Evolutionary conservation across 2,797 vertebrate species (phyloP).

Genomic region (Falco biarmicus): DNA sequence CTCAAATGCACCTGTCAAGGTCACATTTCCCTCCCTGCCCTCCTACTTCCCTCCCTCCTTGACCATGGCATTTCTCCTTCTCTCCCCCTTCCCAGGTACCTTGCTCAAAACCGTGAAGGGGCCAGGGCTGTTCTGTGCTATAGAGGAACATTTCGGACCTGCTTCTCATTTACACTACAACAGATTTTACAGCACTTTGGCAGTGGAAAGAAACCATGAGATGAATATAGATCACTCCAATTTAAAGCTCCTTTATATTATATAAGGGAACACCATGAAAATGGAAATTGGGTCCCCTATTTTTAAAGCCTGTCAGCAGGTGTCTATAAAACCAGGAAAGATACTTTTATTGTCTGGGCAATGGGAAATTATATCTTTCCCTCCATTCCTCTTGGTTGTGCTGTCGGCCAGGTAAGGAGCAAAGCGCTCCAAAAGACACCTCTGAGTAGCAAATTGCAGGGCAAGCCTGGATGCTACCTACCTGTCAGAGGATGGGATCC

Average conservation of each 20-base stretch:
- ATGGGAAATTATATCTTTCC: neutral
- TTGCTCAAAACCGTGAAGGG: neutral
- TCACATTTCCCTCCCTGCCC: neutral
- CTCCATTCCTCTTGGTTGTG: neutral
- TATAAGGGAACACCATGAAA: conserved; percentile 55
- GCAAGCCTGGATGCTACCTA: neutral
- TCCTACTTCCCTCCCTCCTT: neutral
- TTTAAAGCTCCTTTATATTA: conserved; percentile 59
- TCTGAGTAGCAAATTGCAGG: neutral
- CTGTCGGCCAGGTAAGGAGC: neutral
- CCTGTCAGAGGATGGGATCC: neutral
- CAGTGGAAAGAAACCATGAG: conserved; percentile 33
- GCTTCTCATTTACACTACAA: conserved; percentile 39
- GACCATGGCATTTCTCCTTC: neutral
- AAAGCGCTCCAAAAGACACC: neutral
- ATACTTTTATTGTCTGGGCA: neutral
- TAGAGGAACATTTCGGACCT: neutral
- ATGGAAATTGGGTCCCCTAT: conserved; percentile 49
- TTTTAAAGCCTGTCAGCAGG: conserved; percentile 45
- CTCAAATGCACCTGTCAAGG: neutral
- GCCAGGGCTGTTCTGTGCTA: neutral
- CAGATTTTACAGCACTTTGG: conserved; percentile 21
- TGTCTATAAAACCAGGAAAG: conserved; percentile 27
- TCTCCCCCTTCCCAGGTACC: neutral
- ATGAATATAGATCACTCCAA: conserved; percentile 50